Evolutionary conservation across 2,888 invertebrate genomes (phyloP).

Genomic region (Phragmatobia fuliginosa): DNA sequence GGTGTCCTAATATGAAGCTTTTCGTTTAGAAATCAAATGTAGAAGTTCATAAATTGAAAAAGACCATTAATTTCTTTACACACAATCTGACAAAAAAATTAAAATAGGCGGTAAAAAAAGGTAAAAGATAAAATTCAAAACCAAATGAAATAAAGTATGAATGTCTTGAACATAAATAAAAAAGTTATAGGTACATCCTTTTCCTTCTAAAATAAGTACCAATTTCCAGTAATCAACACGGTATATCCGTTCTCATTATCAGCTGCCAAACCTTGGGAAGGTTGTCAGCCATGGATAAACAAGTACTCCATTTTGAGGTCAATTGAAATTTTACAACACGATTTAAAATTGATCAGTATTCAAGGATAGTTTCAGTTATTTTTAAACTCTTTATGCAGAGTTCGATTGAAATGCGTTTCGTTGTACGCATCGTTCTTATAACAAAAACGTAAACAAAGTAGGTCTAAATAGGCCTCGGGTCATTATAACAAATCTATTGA

Average conservation of each 20-base stretch:
- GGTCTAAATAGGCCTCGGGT: no score
- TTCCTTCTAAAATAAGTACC: not conserved
- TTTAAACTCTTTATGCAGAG: not conserved
- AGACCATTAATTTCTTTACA: not conserved
- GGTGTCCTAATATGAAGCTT: not conserved
- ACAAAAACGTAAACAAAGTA: not conserved
- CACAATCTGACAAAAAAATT: not conserved
- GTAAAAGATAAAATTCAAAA: not conserved
- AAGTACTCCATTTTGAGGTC: conserved; percentile 39
- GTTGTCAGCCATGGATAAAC: conserved; percentile 41
- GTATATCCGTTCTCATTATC: conserved; percentile 34
- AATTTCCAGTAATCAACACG: not conserved
- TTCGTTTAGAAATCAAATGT: not conserved
- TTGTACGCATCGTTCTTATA: not conserved
- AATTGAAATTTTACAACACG: conserved; percentile 25
- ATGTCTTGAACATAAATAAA: not conserved
- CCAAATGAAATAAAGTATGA: not conserved
- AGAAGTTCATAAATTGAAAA: not conserved
- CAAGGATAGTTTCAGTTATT: not conserved
- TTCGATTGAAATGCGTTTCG: not conserved
- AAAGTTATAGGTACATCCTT: not conserved
- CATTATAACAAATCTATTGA: no score
- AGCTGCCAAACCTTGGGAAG: conserved; percentile 36
- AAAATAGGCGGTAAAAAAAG: not conserved
- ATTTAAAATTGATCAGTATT: not conserved